phyloP scores from a whole-genome alignment of 2,888 invertebrate species.

The Gandaritis pyraliata region DNA sequence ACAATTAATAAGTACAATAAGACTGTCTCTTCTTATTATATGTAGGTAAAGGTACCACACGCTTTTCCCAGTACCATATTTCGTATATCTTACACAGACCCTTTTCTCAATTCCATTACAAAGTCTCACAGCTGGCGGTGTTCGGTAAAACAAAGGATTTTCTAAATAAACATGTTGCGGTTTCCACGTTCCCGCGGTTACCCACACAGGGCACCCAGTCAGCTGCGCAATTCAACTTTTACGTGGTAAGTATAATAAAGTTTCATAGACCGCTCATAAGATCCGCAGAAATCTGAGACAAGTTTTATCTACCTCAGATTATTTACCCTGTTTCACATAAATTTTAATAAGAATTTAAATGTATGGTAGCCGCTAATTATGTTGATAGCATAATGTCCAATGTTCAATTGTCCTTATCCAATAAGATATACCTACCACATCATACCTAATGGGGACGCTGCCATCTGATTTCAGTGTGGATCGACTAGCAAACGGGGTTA shows the following conservation, averaged over 20 bases:
- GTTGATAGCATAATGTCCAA: constrained; percentile 9
- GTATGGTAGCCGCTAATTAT: constrained; percentile 8
- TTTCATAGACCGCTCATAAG: constrained; percentile 19
- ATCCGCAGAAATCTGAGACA: constrained; percentile 9
- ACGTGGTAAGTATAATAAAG: constrained; percentile 26
- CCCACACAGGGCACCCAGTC: constrained; percentile 31
- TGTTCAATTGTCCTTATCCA: background rate
- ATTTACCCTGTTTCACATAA: background rate
- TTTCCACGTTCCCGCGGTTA: constrained; percentile 30
- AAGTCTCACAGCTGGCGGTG: constrained; percentile 13
- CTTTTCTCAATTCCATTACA: constrained; percentile 4
- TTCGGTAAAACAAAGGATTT: constrained; percentile 28
- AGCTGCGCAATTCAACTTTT: constrained; percentile 35
- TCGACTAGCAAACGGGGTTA: background rate
- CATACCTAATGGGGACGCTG: background rate
- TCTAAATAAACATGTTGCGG: constrained; percentile 37
- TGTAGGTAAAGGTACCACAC: no score
- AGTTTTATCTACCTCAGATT: constrained; percentile 10
- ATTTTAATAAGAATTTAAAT: constrained; percentile 10
- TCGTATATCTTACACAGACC: constrained; percentile 1
- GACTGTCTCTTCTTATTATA: background rate
- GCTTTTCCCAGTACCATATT: background rate
- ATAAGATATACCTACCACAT: background rate
- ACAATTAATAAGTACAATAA: background rate
- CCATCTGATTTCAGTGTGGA: constrained; percentile 1